Evolutionary conservation across 1,140 invertebrate species (phyloP), one percentile per base, ranked within the genome.

Genomic region (Xylocopa sonorina): DNA sequence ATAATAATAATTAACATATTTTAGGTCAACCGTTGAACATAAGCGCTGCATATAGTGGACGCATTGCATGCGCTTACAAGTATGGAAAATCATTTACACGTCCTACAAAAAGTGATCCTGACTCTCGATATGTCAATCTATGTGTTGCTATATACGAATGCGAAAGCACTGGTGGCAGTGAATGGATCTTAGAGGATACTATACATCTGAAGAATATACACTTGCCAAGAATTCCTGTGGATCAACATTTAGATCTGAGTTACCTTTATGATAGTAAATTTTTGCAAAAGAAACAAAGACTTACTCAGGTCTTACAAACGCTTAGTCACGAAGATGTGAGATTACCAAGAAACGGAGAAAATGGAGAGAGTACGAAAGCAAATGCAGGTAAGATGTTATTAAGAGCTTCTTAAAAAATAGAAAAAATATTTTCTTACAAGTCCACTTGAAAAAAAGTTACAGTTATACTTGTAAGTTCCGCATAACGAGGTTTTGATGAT

Each of bases 71-170:
- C 90, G 99, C 98, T 0, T 99, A 99, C 91, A 98, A 98, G 89
- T 97, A 97, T 87, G 97, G 97, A 18, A 96, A 96, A 81, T 97
- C 96, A 16, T 97, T 97, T 88, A 97, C 96, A 0, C 93, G 96
- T 2, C 96, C 96, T 0, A 95, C 95, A 85, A 96, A 96, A 90
- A 94, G 93, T 38, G 96, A 97, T 89, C 95, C 96, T 0, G 96
- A 97, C 86, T 97, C 96, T 1, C 94, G 98, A 55, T 98, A 97
- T 91, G 97, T 99, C 51, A 99, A 99, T 91, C 93, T 99, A 0
- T 98, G 96, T 90, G 97, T 99, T 3, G 97, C 97, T n/a, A 99
- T 99, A 80, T 99, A 99, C 93, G 99, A 99, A 92, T 99, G 99
- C 91, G 99, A 99, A 94, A 99, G 98, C 81, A 99, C 98, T 38